A percentile compares a stretch with the other conserved stretches of the same genome.
phyloP scores from a whole-genome alignment of 1,140 invertebrate species.

The Trachymyrmex cornetzi region DNA sequence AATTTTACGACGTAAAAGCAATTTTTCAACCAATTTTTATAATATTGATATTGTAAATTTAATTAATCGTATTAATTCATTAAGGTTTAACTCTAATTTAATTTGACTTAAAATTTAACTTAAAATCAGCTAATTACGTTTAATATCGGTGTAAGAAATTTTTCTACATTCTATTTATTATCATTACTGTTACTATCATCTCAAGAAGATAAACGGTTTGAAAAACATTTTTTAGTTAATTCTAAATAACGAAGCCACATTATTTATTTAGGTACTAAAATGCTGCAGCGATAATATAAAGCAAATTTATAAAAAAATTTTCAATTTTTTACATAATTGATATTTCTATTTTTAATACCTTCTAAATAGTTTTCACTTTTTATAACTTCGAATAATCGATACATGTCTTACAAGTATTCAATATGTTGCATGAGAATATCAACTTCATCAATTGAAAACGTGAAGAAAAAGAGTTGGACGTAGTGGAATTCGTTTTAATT shows the following conservation, averaged over 20 bases:
- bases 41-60: background rate
- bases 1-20: background rate
- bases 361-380: no score
- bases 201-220: no score
- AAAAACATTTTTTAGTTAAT: no score
- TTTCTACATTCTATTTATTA: background rate
- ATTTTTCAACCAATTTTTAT: conserved; percentile 10
- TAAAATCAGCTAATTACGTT: background rate
- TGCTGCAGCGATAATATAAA: background rate
- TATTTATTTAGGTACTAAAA: background rate
- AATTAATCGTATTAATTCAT: background rate
- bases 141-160: background rate
- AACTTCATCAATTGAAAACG: conserved; percentile 2
- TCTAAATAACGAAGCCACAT: no score
- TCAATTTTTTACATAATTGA: background rate
- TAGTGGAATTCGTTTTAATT: conserved; percentile 65
- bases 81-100: background rate
- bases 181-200: no score
- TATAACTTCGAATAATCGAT: background rate
- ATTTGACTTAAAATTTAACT: conserved; percentile 9
- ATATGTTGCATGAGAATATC: background rate
- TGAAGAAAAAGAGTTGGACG: background rate
- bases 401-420: background rate
- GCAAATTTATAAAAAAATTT: background rate
- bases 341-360: background rate